Percentiles rank a stretch among this genome's conserved stretches.
phyloP scores from a whole-genome alignment of 37 sponge, comb jelly and placozoan species.

The Beroe ovata region DNA sequence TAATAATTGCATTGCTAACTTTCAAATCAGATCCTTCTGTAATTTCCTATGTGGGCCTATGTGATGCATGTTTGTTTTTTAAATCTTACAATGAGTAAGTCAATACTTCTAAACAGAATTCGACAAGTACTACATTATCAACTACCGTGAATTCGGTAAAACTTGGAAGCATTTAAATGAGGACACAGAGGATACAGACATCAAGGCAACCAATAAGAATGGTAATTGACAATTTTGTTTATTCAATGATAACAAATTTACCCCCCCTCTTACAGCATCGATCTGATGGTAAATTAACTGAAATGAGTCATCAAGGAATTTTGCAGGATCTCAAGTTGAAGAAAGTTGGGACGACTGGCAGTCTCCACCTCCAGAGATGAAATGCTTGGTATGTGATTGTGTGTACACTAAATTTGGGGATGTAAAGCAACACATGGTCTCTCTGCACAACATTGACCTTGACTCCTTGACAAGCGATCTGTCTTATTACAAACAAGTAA shows the following conservation, averaged over 20 bases:
- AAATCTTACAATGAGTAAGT: background rate
- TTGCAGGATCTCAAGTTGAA: background rate
- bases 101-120: constrained; percentile 24
- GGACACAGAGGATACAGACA: background rate
- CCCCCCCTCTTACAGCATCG: no score
- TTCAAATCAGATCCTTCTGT: background rate
- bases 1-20: constrained; percentile 52
- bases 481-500: constrained; percentile 64
- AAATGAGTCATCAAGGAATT: no score
- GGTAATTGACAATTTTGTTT: background rate
- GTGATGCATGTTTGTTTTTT: background rate
- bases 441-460: constrained; percentile 15
- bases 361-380: constrained; percentile 11
- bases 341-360: constrained; percentile 48
- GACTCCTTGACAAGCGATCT: background rate
- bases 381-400: constrained; percentile 26
- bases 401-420: background rate
- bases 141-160: constrained; percentile 74
- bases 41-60: background rate
- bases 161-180: constrained; percentile 19
- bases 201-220: background rate
- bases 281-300: no score
- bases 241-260: no score
- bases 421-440: constrained; percentile 35
- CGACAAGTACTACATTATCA: constrained; percentile 87